Percentiles rank a stretch among this genome's conserved stretches.
These are phyloP conservation scores for Halictus ligatus DNA, from an alignment of 2,888 invertebrate species.

Conservation along the genomic window DNA sequence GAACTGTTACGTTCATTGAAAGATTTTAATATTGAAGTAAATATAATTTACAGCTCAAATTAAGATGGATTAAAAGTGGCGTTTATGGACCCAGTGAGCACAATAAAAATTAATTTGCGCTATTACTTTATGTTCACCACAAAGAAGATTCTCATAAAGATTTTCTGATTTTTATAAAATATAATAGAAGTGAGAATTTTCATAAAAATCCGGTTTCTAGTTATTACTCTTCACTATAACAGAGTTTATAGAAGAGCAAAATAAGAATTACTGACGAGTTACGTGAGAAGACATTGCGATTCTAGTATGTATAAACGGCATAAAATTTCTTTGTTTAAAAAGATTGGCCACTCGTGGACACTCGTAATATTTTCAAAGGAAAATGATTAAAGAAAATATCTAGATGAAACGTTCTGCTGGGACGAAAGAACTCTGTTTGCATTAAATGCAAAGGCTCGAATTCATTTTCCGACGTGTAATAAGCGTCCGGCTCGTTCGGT, in stretches of 20 bases:
- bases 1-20: too few relatives aligned
- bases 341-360: background rate
- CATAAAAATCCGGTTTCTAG: too few relatives aligned
- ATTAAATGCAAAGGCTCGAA: background rate
- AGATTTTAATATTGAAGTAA: too few relatives aligned
- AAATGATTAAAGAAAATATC: background rate
- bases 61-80: too few relatives aligned
- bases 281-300: background rate
- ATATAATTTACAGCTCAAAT: too few relatives aligned
- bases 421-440: slow-evolving; percentile 1
- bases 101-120: too few relatives aligned
- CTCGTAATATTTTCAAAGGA: background rate
- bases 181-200: too few relatives aligned
- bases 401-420: background rate
- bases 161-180: too few relatives aligned
- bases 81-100: too few relatives aligned
- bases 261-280: background rate
- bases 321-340: background rate
- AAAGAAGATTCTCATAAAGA: too few relatives aligned
- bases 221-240: too few relatives aligned
- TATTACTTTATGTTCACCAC: too few relatives aligned
- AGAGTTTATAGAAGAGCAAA: background rate
- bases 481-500: slow-evolving; percentile 9
- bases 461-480: slow-evolving; percentile 17
- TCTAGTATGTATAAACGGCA: background rate